These are phyloP conservation scores for Ciona savignyi DNA, from an alignment of 23 tunicate genomes.

Conservation along the genomic window DNA sequence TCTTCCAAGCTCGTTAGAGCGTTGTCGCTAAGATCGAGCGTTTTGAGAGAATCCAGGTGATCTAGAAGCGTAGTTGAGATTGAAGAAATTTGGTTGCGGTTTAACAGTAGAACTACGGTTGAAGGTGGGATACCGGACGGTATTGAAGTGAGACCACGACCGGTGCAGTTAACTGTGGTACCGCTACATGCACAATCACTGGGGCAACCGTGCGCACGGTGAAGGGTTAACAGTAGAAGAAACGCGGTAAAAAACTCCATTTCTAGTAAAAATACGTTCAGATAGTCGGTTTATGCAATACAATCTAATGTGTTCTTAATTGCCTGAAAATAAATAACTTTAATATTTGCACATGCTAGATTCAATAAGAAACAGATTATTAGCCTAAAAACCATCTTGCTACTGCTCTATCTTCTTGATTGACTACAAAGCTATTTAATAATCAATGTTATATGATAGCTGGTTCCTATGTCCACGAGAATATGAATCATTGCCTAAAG, in stretches of 20 bases:
- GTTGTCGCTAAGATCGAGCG: constrained; percentile 30
- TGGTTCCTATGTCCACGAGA: too few relatives aligned
- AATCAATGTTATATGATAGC: too few relatives aligned
- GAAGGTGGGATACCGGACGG: constrained; percentile 25
- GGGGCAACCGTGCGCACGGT: constrained; percentile 13
- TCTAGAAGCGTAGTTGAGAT: background rate
- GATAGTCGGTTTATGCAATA: background rate
- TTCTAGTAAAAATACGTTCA: background rate
- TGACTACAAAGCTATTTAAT: too few relatives aligned
- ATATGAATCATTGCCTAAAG: too few relatives aligned
- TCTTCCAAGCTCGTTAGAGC: background rate
- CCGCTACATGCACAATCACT: constrained; percentile 23
- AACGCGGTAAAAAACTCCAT: background rate
- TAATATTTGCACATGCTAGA: too few relatives aligned
- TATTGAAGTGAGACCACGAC: constrained; percentile 5
- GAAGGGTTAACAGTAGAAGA: background rate
- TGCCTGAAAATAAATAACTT: too few relatives aligned
- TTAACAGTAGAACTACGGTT: background rate
- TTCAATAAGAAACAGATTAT: too few relatives aligned
- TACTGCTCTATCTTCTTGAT: too few relatives aligned
- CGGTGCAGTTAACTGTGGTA: constrained; percentile 24
- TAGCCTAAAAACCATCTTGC: too few relatives aligned
- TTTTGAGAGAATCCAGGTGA: background rate
- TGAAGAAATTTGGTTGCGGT: constrained; percentile 10
- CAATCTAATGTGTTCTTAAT: too few relatives aligned